These are phyloP conservation scores for Ciconia boyciana DNA, from an alignment of 2,113 vertebrate genomes.

Conservation along the genomic window DNA sequence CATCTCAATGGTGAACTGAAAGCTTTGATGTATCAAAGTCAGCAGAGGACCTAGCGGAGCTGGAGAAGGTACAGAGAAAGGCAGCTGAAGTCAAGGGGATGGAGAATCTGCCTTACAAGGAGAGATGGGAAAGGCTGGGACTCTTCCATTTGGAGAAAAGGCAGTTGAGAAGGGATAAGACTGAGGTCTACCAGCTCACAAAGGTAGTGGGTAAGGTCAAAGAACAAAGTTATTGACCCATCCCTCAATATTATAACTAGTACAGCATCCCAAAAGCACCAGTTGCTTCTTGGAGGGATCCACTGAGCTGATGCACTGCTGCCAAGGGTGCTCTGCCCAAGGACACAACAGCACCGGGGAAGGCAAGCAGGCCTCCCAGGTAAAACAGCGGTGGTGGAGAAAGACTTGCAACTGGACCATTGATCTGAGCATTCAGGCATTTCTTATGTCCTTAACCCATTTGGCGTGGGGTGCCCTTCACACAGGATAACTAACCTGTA, in stretches of 20 bases:
- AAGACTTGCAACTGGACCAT: neutral
- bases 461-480: neutral
- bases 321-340: neutral
- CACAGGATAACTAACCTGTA: neutral
- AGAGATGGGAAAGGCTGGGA: neutral
- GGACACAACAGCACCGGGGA: neutral
- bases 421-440: neutral
- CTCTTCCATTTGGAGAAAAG: neutral
- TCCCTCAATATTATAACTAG: neutral
- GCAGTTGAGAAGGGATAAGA: neutral
- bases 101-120: neutral
- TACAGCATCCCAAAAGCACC: neutral
- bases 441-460: neutral
- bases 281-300: neutral
- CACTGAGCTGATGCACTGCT: neutral
- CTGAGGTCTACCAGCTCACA: neutral
- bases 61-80: neutral
- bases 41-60: neutral
- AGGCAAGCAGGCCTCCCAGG: neutral
- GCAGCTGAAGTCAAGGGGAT: neutral
- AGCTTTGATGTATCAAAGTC: neutral
- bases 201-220: neutral
- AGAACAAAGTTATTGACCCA: neutral
- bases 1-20: neutral
- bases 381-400: neutral